These are phyloP conservation scores for Ormyrus rosae DNA, from an alignment of 2,888 invertebrate genomes.

Conservation along the genomic window DNA sequence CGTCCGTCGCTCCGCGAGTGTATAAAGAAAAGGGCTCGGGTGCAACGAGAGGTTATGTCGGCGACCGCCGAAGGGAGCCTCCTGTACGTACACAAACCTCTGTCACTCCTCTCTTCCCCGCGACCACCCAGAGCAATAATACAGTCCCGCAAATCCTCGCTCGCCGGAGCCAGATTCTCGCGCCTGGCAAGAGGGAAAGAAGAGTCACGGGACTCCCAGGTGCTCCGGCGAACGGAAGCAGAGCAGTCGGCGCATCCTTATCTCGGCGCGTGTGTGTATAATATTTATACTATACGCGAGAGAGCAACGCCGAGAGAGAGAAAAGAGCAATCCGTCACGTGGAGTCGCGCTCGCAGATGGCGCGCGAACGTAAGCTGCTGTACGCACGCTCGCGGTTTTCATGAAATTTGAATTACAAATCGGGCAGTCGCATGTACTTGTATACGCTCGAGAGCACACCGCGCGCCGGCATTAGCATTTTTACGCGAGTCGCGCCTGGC, in stretches of 20 bases:
- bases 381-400: constrained; percentile 2
- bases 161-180: no score
- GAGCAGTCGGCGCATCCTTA: no score
- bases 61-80: background rate
- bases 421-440: background rate
- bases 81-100: background rate
- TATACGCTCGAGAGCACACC: background rate
- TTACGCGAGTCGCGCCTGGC: background rate
- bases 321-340: constrained; percentile 5
- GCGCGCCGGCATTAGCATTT: constrained; percentile 20
- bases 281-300: no score
- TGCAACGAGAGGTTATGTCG: constrained; percentile 37
- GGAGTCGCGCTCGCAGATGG: constrained; percentile 31
- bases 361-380: constrained; percentile 32
- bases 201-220: no score
- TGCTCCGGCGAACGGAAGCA: no score
- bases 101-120: no score
- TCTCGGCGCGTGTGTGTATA: no score
- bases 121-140: no score
- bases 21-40: background rate
- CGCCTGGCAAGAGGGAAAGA: no score
- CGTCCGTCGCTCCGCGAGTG: no score
- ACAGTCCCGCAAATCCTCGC: no score
- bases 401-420: constrained; percentile 54
- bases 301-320: no score